Evolutionary conservation across 2,113 vertebrate species (phyloP), one percentile per base, ranked within the genome.

Genomic region (Henicopernis longicauda): DNA sequence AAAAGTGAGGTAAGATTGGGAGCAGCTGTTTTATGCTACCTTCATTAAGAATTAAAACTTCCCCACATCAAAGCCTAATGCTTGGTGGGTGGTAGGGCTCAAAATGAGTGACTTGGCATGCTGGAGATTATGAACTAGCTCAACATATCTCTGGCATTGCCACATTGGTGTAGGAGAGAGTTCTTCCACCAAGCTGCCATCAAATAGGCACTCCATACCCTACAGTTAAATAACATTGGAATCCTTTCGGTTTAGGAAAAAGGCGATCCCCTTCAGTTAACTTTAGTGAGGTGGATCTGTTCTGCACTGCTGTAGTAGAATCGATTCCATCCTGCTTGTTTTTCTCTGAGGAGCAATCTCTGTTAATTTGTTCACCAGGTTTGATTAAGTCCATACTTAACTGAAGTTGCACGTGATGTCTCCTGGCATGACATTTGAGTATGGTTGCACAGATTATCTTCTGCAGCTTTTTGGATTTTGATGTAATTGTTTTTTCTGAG

Each of bases 1-100:
- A 97, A 97, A 92, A 97, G 61, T 83, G 98, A 98, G 98, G 99
- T 99, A 97, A 94, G 87, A 50, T 74, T 50, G 22, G 14, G 29
- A 94, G 29, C 55, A 47, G 15, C 63, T 82, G 11, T 74, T 90
- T 74, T 42, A 6, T 47, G 25, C 11, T 45, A 16, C 27, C 22
- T 90, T 91, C 26, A 29, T 77, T 61, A n/a, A 81, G 10, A 36
- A 7, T 42, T 93, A 26, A 47, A 78, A 76, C 80, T 89, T 86
- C 8, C 34, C 10, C 27, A 42, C 11, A 18, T 16, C 77, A 79
- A 74, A 82, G 27, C 40, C 36, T 70, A 52, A 15, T 69, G 52
- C 21, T 58, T 84, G 42, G 7, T 82, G 36, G 13, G 26, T 87
- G 47, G 21, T 65, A 45, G 49, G 13, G 22, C 77, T 95, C 61